A percentile compares a stretch with the other conserved stretches of the same genome.
Conservation (phyloP, 2,888 invertebrate genomes). For the Busseola fusca region DNA sequence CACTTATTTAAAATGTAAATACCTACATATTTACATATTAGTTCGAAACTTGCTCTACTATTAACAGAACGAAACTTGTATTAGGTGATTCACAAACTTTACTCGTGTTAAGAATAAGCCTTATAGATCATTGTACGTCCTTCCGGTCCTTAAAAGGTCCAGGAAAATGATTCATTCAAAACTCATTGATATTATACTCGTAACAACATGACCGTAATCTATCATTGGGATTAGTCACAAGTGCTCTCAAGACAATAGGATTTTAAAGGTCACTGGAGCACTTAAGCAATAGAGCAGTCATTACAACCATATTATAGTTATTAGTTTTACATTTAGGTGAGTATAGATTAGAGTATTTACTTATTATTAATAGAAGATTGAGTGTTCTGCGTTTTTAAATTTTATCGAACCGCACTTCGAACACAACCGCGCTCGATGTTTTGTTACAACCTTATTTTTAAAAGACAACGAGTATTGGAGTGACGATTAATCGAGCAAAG, state of each 20-base stretch:
- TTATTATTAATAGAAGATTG: neutral
- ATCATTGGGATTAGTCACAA: conserved; percentile 28
- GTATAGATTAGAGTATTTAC: neutral
- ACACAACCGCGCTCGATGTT: neutral
- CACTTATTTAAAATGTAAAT: conserved; percentile 3
- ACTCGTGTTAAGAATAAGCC: neutral
- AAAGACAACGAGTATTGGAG: neutral
- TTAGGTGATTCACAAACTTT: conserved; percentile 1
- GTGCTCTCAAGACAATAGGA: conserved; percentile 19
- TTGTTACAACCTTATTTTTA: neutral
- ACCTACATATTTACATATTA: neutral
- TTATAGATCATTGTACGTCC: neutral
- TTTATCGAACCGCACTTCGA: neutral
- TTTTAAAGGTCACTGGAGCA: conserved; percentile 5
- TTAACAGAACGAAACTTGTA: conserved; percentile 11
- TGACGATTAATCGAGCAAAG: neutral
- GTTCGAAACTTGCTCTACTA: neutral
- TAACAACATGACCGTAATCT: conserved; percentile 3
- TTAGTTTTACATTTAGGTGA: conserved; percentile 3
- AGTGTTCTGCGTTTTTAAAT: neutral
- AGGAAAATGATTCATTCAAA: conserved; percentile 34
- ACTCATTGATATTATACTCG: conserved; percentile 16
- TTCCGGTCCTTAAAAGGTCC: conserved; percentile 21
- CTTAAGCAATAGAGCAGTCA: conserved; percentile 1
- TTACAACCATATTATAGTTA: neutral